A percentile compares a stretch with the other conserved stretches of the same genome.
These are phyloP conservation scores for Kryptopterus vitreolus DNA, from an alignment of 2,797 vertebrate species.

Conservation along the genomic window DNA sequence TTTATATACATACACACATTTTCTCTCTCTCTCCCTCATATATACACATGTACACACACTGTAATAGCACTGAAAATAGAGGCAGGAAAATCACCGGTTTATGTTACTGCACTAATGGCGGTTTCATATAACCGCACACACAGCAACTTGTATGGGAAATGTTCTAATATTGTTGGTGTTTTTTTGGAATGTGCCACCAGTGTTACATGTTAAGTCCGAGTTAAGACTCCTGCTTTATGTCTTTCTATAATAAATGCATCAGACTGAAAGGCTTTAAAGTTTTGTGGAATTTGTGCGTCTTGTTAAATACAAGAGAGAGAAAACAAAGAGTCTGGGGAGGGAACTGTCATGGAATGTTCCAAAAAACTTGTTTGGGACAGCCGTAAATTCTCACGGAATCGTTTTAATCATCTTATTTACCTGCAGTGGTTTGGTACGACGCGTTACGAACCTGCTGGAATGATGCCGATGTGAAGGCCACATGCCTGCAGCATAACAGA, in stretches of 20 bases:
- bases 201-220: background rate
- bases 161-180: background rate
- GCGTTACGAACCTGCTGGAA: conserved; percentile 77
- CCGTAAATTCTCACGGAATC: too few relatives aligned
- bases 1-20: too few relatives aligned
- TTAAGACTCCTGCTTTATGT: background rate
- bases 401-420: background rate
- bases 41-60: too few relatives aligned
- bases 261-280: too few relatives aligned
- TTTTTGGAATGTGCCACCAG: background rate
- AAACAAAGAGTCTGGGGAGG: background rate
- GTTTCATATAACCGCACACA: background rate
- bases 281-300: background rate
- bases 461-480: conserved; percentile 82
- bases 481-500: conserved; percentile 71
- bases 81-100: background rate
- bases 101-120: background rate
- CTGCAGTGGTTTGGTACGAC: background rate
- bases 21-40: too few relatives aligned
- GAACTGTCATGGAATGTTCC: too few relatives aligned
- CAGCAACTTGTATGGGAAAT: background rate
- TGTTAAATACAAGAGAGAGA: background rate
- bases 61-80: background rate
- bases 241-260: background rate
- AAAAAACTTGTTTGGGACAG: too few relatives aligned